A percentile compares a stretch with the other conserved stretches of the same genome.
Conservation (phyloP, 2,797 vertebrate genomes). For the Sebastolobus alascanus region DNA sequence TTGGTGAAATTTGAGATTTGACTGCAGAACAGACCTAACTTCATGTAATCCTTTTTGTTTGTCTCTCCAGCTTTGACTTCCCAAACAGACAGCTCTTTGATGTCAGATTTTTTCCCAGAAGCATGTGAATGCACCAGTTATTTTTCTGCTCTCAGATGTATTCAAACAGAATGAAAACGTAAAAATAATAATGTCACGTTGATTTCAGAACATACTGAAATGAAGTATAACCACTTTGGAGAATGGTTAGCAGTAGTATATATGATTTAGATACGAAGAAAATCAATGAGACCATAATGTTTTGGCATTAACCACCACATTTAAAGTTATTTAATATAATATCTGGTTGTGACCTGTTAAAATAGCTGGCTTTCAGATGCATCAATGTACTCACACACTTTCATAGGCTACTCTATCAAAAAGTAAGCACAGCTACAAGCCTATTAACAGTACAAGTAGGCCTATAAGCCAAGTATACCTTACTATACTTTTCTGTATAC, state of each 20-base stretch:
- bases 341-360: neutral
- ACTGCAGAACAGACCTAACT: neutral
- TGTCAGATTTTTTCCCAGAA: neutral
- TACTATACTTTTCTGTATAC: too few species aligned
- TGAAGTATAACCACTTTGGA: neutral
- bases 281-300: neutral
- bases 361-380: neutral
- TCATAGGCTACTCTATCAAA: too few species aligned
- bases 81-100: neutral
- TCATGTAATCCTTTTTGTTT: neutral
- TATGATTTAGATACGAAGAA: neutral
- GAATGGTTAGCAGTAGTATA: neutral
- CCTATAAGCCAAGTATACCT: too few species aligned
- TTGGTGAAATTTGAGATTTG: neutral
- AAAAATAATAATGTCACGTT: neutral
- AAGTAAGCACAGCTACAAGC: too few species aligned
- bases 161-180: neutral
- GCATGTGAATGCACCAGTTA: neutral
- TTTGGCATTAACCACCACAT: neutral
- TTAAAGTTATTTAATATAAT: neutral
- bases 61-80: neutral
- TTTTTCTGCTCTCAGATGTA: neutral
- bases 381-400: neutral
- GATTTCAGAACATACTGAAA: neutral
- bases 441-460: too few species aligned